A percentile compares a stretch with the other conserved stretches of the same genome.
phyloP scores from a whole-genome alignment of 2,113 vertebrate genomes.

The Procavia capensis region DNA sequence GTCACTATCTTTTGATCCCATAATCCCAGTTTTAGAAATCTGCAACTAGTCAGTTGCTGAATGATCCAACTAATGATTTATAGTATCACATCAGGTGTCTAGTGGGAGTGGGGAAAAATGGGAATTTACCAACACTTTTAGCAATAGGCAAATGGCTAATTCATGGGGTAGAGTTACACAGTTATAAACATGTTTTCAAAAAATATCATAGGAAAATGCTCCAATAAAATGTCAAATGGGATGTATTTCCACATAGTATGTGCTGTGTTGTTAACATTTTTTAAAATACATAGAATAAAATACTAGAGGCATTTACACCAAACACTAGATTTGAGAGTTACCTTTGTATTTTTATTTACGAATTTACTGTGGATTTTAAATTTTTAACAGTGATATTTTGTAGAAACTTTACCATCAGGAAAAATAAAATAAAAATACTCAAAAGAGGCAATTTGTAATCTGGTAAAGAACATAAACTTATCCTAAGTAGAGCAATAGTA shows the following conservation, averaged over 20 bases:
- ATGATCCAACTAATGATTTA: background rate
- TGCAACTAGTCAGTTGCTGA: background rate
- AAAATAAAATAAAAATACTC: background rate
- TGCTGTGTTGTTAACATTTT: background rate
- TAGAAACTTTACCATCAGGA: background rate
- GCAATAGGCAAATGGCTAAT: background rate
- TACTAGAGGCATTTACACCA: background rate
- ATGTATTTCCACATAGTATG: background rate
- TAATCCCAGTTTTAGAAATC: constrained; percentile 6
- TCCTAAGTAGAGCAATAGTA: background rate
- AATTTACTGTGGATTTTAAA: constrained; percentile 38
- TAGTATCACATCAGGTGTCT: background rate
- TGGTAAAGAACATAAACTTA: background rate
- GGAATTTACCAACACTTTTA: background rate
- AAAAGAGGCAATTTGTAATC: background rate
- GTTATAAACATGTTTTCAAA: background rate
- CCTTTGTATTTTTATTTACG: background rate
- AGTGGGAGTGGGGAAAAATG: background rate
- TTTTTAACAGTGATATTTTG: background rate
- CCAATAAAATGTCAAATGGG: background rate
- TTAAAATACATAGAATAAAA: background rate
- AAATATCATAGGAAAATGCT: background rate
- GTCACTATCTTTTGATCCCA: background rate
- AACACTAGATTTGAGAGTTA: background rate
- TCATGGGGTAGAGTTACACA: background rate